Base-by-base conservation (phyloP, 2,797 vertebrate species). In the Chromobotia macracanthus region DNA sequence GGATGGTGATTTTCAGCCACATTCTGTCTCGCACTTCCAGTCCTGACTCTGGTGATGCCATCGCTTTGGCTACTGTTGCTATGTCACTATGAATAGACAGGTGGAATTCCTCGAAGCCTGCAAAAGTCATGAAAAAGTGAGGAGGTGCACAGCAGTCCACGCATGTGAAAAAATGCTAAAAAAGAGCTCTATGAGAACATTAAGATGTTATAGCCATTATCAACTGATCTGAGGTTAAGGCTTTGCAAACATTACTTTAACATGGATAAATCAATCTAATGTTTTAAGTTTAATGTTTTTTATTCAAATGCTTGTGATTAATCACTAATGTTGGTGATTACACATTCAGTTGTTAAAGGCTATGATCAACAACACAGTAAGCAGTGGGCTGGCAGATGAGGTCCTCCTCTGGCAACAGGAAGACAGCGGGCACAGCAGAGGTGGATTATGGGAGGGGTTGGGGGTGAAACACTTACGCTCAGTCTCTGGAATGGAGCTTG, bases 1-100 rank as follows among this genome's bases (percentile, higher is more conserved):
- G 96, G 83, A 99, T 98, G 83, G 96, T 97, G 88, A 99, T 97
- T 94, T 99, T 99, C 89, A 99, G 92, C 97, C 97, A 98, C 97
- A 98, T 97, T 80, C 97, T 92, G 90, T 98, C 96, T 51, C 97
- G 94, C 23, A 98, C 96, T 87, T 98, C 97, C 75, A 99, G 88
- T 55, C 97, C 97, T 0, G 96, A 98, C 86, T 97, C 95, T 1
- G 94, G 91, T 25, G 95, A 95, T 74, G 95, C 95, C 97, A 99
- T 98, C 13, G 95, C 96, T 92, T 95, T 97, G 79, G 96, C 96
- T 1, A 99, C 92, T 11, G 93, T 93, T 0, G 94, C 95, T 94
- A 98, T 97, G 88, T 98, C 96, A 1, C 95, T 97, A 90, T 99
- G 97, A 89, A 97, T 94, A 92, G 91, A 97, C 86, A 98, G 94